Base-by-base conservation (phyloP, 2,797 vertebrate species). In the Danionella dracula region DNA sequence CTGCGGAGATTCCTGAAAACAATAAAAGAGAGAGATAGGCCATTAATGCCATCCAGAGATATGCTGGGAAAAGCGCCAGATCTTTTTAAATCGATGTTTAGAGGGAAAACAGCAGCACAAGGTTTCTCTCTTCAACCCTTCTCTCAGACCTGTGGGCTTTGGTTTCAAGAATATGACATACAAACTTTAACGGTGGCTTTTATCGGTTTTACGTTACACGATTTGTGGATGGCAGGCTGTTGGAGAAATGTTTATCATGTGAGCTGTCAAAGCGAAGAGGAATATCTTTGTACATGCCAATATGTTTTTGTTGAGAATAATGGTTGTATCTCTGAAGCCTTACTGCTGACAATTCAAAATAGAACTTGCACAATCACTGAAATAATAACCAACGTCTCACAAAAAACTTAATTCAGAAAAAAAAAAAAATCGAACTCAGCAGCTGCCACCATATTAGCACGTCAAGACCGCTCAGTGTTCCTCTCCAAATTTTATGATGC, bases 81-180 rank as follows among this genome's bases (percentile, higher is more conserved):
- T 75, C 72, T 83, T 85, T 82, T 64, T 85, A 87, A 86, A 78
- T 82, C 74, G 66, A 83, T 68, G 81, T 86, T 84, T 85, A 82
- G 73, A 73, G 76, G n/a, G 80, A 75, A 84, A 83, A 84, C 84
- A 71, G 81, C 83, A 80, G 83, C 58, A 65, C 79, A 58, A 46
- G 23, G 55, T 42, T 53, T 61, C 48, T 16, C 34, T 59, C 54
- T 50, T 50, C 17, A 16, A 27, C 48, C 29, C 23, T 44, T 27
- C 46, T 51, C 16, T 40, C 20, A 45, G 56, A 68, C 56, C 64
- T 54, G 35, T 58, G 56, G 55, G 57, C 49, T 61, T 48, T 46
- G 44, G 63, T 49, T 53, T 40, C 50, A 23, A 13, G 60, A 69
- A 65, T 73, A 66, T 73, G 67, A 73, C 53, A 66, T 53, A 17